Evolutionary conservation across 2,797 vertebrate genomes (phyloP), one percentile per base, ranked within the genome.

Genomic region (Anas flavirostris): DNA sequence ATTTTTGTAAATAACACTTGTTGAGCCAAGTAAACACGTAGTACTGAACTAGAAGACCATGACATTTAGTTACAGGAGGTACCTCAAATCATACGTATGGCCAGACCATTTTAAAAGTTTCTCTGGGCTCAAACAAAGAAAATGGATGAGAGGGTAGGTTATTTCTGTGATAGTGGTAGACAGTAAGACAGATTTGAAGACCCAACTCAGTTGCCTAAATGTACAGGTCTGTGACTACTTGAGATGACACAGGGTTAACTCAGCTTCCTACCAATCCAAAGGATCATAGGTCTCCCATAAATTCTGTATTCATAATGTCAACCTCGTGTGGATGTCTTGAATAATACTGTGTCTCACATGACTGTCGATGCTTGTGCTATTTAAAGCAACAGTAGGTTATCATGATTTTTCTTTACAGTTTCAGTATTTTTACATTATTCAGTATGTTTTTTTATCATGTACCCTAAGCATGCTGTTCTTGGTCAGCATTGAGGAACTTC

Each of bases 261-360:
- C 2, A 3, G 73, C 58, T 6, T 88, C 52, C 39, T 63, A 26
- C 48, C 25, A 35, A 2, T 73, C 39, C 16, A 37, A 5, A 82
- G 28, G 67, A 82, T 7, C 0, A 1, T 25, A 37, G 21, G 5
- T 64, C 23, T 92, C 15, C 29, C 18, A 16, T 3, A 59, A 43
- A 68, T 72, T 41, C 58, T 68, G 50, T 16, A 26, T 75, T 16
- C 0, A 0, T 60, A 35, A n/a, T 10, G 7, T 35, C 0, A 0
- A 52, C 3, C 11, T 41, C 28, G 16, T 0, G 1, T 84, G 10
- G 3, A n/a, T 78, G 12, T 56, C 18, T 53, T 75, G 21, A 72
- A 46, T 88, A 44, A 23, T 46, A 11, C 16, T 46, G 1, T 62
- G 43, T 52, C 26, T 86, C 22, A 23, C 41, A 3, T 48, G 25